These are phyloP conservation scores for Phortica variegata DNA, from an alignment of 1,140 invertebrate genomes.

Conservation along the genomic window DNA sequence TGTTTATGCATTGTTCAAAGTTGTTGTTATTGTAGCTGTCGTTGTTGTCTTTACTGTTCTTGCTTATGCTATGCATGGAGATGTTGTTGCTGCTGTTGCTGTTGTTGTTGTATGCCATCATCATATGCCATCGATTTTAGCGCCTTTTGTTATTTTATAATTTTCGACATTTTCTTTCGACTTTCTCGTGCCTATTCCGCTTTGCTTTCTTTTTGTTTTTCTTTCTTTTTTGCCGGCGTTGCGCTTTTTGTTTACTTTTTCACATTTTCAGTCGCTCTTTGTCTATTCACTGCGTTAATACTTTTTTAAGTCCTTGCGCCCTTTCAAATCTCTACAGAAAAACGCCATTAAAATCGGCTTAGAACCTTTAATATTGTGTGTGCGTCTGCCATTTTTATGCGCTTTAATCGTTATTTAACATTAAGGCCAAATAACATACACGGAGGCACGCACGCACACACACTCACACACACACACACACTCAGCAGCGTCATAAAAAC, in stretches of 20 bases:
- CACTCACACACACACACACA: neutral
- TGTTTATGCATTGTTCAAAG: no score
- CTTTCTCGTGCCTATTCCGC: no score
- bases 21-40: neutral
- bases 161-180: slow-evolving; percentile 34
- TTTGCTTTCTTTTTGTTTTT: slow-evolving; percentile 43
- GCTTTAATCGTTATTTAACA: slow-evolving; percentile 47
- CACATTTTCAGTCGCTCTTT: neutral
- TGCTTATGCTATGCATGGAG: no score
- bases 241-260: slow-evolving; percentile 1
- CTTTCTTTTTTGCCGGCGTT: slow-evolving; percentile 19
- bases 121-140: slow-evolving; percentile 30
- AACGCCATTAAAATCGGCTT: slow-evolving; percentile 48
- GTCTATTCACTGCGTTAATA: neutral
- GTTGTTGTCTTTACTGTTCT: no score
- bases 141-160: slow-evolving; percentile 51
- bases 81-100: no score
- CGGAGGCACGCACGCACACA: neutral
- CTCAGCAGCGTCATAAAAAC: neutral
- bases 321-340: slow-evolving; percentile 3
- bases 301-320: slow-evolving; percentile 4
- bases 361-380: slow-evolving; percentile 23
- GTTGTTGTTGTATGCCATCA: neutral
- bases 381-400: slow-evolving; percentile 10
- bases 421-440: neutral